Evolutionary conservation across 2,797 vertebrate genomes (phyloP).

Genomic region (Erithacus rubecula): DNA sequence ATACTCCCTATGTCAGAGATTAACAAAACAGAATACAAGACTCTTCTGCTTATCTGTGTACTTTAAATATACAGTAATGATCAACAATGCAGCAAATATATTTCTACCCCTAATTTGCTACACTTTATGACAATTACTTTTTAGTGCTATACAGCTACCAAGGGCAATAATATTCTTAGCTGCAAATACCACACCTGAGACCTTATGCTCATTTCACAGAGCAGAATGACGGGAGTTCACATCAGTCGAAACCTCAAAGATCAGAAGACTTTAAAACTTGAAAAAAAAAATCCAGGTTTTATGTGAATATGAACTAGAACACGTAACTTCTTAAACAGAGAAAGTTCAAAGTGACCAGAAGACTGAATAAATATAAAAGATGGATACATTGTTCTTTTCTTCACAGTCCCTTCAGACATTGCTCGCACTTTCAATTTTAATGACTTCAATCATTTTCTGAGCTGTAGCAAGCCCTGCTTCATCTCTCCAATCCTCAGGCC

Average conservation of each 20-base stretch:
- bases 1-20: background rate
- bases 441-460: background rate
- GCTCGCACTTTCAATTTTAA: background rate
- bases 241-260: background rate
- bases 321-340: background rate
- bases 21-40: background rate
- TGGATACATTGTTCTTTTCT: background rate
- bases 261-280: background rate
- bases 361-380: background rate
- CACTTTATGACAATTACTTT: background rate
- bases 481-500: background rate
- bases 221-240: background rate
- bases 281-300: background rate
- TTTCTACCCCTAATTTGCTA: background rate
- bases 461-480: background rate
- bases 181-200: background rate
- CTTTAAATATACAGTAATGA: background rate
- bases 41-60: background rate
- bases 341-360: background rate
- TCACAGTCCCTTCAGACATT: background rate
- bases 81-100: background rate
- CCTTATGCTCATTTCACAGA: background rate
- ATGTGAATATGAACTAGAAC: background rate
- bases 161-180: background rate
- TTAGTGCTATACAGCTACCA: background rate